Base-by-base conservation (phyloP, 2,797 vertebrate species). In the Mus spretus region DNA sequence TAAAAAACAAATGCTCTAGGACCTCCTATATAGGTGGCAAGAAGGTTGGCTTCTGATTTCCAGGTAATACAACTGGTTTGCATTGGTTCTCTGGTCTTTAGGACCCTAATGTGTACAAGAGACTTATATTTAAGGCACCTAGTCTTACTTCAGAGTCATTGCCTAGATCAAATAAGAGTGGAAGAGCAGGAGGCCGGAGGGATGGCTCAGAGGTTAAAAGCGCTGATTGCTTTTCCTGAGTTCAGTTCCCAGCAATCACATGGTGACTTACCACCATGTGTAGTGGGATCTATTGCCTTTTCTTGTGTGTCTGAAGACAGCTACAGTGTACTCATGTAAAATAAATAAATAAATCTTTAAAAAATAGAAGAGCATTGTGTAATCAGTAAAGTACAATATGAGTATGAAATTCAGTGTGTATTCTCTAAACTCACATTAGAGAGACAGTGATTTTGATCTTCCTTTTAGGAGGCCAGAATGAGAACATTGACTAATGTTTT, bases 401-500 rank as follows among this genome's bases (percentile, higher is more conserved):
- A 87, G 67, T 61, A 47, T 5, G 75, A 74, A 65, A 24, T 31
- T 65, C 53, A 67, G 50, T 86, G 15, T 34, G 10, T 78, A 1
- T 83, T 89, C 47, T 91, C 9, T 53, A 89, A 61, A 55, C 61
- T 83, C 65, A 10, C 31, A 15, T 59, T 92, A 53, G 17, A 55
- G 74, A 84, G 47, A 93, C 3, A 28, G 34, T 93, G 72, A 22
- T 90, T 94, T 93, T 86, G 24, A 28, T 89, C 10, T 89, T 92
- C 24, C 53, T 55, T 83, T 53, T 61, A 87, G 59, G 82, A 94
- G 17, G 26, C 40, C 72, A 55, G 20, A 65, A 74, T 89, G 47
- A 91, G 17, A 70, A 44, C 9, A 24, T 91, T 86, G 70, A 82
- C 91, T 91, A 53, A 59, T 84, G 7, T 90, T 67, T 84, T 95